Evolutionary conservation across 2,797 vertebrate genomes (phyloP), one percentile per base, ranked within the genome.

Genomic region (Orestias chungarensis): DNA sequence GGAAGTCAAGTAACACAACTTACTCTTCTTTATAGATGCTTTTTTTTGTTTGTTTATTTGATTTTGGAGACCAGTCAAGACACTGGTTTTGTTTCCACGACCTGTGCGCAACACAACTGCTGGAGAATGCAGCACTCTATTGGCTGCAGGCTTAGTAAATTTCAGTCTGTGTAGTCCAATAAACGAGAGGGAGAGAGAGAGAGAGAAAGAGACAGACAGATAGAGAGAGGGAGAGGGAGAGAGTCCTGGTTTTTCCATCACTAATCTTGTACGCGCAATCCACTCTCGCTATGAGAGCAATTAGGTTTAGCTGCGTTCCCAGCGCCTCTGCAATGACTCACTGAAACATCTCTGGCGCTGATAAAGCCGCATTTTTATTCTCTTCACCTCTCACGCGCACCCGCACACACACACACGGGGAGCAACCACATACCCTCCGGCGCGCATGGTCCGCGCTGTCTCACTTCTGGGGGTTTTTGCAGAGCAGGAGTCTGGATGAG

Each of bases 111-210:
- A 57, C 54, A 57, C 17, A 57, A 27, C 54, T 31, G 54, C 44
- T 47, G 44, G 44, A 33, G 54, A 33, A 18, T 92, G 94, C 93
- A 80, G 93, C 89, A 94, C 94, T 91, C 95, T 77, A 97, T 96
- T 97, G 96, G 96, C 94, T 97, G 95, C 91, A 55, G 93, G 94
- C 94, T 96, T 90, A 88, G 95, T 93, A 96, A 94, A 96, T 96
- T 96, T 94, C 93, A 94, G 93, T 93, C 93, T 81, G 91, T 93
- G 92, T 96, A 93, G 94, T 93, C 54, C 54, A 57, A 57, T 33
- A 96, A 96, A 97, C 91, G 93, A 78, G 75, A 44, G 89, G 73
- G 82, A 71, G 75, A 61, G 81, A 59, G 86, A 70, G 80, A 66
- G 78, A 50, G 83, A 49, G 84, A 68, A 75, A 52, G 80, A 42